Base-by-base conservation (phyloP, 1,140 invertebrate species). In the Drosophila bipectinata region DNA sequence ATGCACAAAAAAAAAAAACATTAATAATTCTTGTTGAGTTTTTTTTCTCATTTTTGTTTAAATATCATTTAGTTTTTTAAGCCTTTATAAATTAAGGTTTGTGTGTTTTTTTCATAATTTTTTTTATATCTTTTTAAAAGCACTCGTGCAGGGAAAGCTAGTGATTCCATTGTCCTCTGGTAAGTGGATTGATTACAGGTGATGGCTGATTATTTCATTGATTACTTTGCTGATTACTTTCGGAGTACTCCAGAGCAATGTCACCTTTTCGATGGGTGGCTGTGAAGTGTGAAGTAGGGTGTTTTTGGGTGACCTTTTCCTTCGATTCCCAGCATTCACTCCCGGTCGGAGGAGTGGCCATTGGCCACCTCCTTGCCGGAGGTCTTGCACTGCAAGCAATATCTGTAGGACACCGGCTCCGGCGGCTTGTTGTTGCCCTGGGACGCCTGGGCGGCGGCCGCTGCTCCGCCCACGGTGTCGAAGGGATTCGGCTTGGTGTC, bases 371-470 rank as follows among this genome's bases (percentile, higher is more conserved):
- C 72, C 53, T 60, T 88, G 24, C 52, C 57, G 21, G 48, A 44
- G n/a, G 75, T 54, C 75, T 88, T 87, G 56, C 83, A 87, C 14
- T 87, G 79, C 14, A 79, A 37, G 8, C 83, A 87, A 6, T 87
- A 87, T 24, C 71, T 66, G 67, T 87, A 87, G 66, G 83, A 87
- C 4, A 88, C 72, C 47, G 83, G 83, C 79, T 83, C 83, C 7
- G 83, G 83, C 10, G 82, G 82, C 47, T 87, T 85, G 39, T 45
- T 67, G 6, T 21, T 47, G 15, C 45, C 39, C 30, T 53, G 63
- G 45, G 34, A 58, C 47, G 53, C 39, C 47, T 44, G 41, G 14
- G 41, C 15, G 14, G 57, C 53, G 5, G 59, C 24, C 51, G 73
- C 54, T 44, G 64, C 48, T 64, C 73, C 74, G 8, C 73, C 72